phyloP scores from a whole-genome alignment of 2,797 vertebrate species.

The Vespertilio murinus region DNA sequence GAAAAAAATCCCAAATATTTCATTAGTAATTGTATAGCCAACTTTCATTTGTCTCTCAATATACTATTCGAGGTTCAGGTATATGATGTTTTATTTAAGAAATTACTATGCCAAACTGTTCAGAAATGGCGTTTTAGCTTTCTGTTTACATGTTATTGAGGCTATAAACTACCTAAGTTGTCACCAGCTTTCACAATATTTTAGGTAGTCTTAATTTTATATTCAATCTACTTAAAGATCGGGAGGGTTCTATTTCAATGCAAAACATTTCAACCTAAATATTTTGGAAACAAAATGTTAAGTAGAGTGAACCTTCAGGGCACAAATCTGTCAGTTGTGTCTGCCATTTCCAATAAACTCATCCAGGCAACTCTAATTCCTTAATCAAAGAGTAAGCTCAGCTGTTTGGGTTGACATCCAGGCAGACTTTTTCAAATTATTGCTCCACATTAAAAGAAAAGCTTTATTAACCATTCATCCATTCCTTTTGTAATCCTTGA shows the following conservation, averaged over 20 bases:
- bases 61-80: neutral
- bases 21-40: constrained; percentile 21
- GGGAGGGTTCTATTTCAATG: neutral
- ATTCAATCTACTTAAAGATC: constrained; percentile 48
- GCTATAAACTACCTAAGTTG: neutral
- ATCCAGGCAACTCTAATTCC: constrained; percentile 47
- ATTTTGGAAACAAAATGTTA: constrained; percentile 64
- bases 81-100: constrained; percentile 31
- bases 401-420: constrained; percentile 54
- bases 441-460: constrained; percentile 34
- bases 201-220: constrained; percentile 46
- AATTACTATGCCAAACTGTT: neutral
- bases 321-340: constrained; percentile 2
- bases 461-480: constrained; percentile 23
- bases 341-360: constrained; percentile 41
- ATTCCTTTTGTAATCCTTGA: neutral
- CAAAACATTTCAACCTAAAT: constrained; percentile 53
- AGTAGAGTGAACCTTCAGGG: constrained; percentile 14
- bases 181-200: constrained; percentile 61
- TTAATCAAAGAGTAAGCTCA: constrained; percentile 56
- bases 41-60: neutral
- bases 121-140: neutral
- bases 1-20: constrained; percentile 21
- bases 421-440: constrained; percentile 51
- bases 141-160: constrained; percentile 7